Evolutionary conservation across 1,140 invertebrate genomes (phyloP).

Genomic region (Hylaeus volcanicus): DNA sequence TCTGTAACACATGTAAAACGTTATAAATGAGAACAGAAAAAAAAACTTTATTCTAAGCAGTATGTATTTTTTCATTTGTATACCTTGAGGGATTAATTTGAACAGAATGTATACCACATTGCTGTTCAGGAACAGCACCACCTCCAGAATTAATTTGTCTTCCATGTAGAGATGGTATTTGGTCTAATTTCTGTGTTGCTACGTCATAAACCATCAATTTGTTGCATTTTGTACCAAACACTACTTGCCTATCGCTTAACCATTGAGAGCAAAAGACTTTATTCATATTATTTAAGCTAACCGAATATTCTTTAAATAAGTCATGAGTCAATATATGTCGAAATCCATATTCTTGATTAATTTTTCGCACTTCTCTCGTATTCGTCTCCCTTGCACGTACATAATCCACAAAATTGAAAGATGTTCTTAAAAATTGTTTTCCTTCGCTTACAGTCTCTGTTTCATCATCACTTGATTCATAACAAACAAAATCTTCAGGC

Average conservation of each 20-base stretch:
- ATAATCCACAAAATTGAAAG: conserved; percentile 93
- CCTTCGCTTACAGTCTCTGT: conserved; percentile 87
- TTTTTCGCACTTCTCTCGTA: conserved; percentile 85
- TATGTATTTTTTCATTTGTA: background rate
- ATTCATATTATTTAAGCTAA: conserved; percentile 93
- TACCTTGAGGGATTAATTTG: conserved; percentile 94
- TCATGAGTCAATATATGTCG: conserved; percentile 93
- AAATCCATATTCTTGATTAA: conserved; percentile 89
- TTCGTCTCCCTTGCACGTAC: conserved; percentile 88
- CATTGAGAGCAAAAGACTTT: conserved; percentile 98
- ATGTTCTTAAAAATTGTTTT: conserved; percentile 87
- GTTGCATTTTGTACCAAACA: conserved; percentile 98
- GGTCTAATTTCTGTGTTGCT: conserved; percentile 83
- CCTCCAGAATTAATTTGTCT: conserved; percentile 81
- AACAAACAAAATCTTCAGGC: conserved; percentile 93
- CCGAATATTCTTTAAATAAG: conserved; percentile 91
- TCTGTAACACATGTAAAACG: conserved; percentile 67
- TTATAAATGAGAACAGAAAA: background rate
- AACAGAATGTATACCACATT: conserved; percentile 95
- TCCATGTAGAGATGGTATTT: conserved; percentile 91
- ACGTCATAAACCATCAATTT: conserved; percentile 86
- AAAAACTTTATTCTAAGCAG: background rate
- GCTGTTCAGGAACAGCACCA: conserved; percentile 83
- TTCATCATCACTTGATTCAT: conserved; percentile 92
- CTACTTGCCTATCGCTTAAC: conserved; percentile 96